phyloP scores from a whole-genome alignment of 2,113 vertebrate species.

The Oryzias javanicus region DNA sequence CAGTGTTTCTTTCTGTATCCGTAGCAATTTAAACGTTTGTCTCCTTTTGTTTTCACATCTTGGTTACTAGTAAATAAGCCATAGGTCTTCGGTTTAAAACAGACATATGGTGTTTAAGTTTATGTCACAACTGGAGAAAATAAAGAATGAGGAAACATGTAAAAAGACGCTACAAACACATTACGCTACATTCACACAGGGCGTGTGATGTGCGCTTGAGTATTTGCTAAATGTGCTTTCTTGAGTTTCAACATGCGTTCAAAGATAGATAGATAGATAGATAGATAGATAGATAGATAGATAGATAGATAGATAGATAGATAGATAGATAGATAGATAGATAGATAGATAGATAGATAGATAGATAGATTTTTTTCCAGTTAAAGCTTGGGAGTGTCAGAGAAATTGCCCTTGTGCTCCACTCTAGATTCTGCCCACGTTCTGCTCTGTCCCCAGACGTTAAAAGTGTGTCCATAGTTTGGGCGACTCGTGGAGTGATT shows the following conservation, averaged over 20 bases:
- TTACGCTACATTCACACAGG: too few species aligned
- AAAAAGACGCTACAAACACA: neutral
- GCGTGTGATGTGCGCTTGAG: too few species aligned
- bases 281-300: conserved; percentile 34
- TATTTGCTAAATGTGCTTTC: too few species aligned
- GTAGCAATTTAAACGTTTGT: too few species aligned
- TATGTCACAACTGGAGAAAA: neutral
- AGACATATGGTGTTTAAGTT: too few species aligned
- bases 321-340: conserved; percentile 34
- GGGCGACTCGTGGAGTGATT: conserved; percentile 70
- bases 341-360: conserved; percentile 30
- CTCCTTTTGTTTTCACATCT: too few species aligned
- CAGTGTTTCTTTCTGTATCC: too few species aligned
- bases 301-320: conserved; percentile 34
- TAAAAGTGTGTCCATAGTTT: conserved; percentile 76
- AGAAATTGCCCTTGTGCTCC: conserved; percentile 60
- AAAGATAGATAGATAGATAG: conserved; percentile 35
- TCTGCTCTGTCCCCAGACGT: conserved; percentile 73
- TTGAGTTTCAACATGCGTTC: too few species aligned
- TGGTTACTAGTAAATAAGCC: too few species aligned
- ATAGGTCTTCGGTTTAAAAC: too few species aligned
- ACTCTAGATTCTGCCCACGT: conserved; percentile 64
- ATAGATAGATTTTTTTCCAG: conserved; percentile 15
- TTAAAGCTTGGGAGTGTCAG: conserved; percentile 30
- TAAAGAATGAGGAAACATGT: conserved; percentile 9